Base-by-base conservation (phyloP, 2,797 vertebrate genomes). In the Pachyuromys duprasi region DNA sequence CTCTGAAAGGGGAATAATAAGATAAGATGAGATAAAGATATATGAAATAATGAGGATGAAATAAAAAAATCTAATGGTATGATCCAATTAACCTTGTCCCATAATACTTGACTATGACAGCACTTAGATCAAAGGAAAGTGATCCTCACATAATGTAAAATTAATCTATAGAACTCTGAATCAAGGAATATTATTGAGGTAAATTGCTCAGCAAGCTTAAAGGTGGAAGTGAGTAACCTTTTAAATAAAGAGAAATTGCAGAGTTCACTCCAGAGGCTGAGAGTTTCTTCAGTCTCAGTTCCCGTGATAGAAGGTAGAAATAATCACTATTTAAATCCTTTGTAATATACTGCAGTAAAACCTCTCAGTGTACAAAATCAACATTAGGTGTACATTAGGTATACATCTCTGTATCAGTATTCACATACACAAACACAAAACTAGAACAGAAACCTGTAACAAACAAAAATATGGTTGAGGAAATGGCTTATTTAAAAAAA, bases 81-180 rank as follows among this genome's bases (percentile, higher is more conserved):
- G 63, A 95, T 96, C 84, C 0, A 3, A 95, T 93, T 97, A 97
- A 96, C 84, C 78, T 90, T 96, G 93, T 96, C 81, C 88, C 45
- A 49, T 93, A 97, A 95, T 45, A 92, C 63, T 94, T 81, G 60
- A 94, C 17, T 49, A 82, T 80, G 90, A 97, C 89, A 94, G 72
- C 70, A 60, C 95, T 94, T 96, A 96, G 49, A 94, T 89, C 84
- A 97, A 97, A 96, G 84, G 62, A 94, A 92, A 97, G 63, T 92
- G 69, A 97, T 80, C 78, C 89, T 94, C 90, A 96, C 74, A 89
- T 92, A 95, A 96, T 62, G 36, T 79, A 94, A 96, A 96, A 96
- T 96, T 93, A 96, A 92, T 92, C 92, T 94, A 80, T 80, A 31
- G 78, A 75, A 91, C 93, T 82, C 90, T 88, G 49, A 94, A 95